Conservation (phyloP, 2,113 vertebrate genomes). For the Chascanopsetta lugubris region DNA sequence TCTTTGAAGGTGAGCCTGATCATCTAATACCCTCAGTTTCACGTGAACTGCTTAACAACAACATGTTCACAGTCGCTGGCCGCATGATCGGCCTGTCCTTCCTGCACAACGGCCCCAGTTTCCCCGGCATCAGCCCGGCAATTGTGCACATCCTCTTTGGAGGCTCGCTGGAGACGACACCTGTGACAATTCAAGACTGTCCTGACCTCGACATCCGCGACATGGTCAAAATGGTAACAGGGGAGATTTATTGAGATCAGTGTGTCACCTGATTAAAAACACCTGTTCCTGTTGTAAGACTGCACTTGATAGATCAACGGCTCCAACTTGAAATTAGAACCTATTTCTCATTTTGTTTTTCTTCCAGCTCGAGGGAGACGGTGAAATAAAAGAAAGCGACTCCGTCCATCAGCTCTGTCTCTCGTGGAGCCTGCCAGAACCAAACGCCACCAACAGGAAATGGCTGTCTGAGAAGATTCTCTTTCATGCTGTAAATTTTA, state of each 20-base stretch:
- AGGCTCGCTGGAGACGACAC: background rate
- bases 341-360: background rate
- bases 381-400: conserved; percentile 33
- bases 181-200: background rate
- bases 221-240: background rate
- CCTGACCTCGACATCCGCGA: conserved; percentile 2
- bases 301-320: too few species aligned
- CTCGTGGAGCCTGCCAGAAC: conserved; percentile 42
- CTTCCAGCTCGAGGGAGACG: conserved; percentile 42
- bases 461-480: conserved; percentile 52
- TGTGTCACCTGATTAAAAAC: background rate
- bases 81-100: conserved; percentile 62
- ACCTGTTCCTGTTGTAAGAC: background rate
- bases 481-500: conserved; percentile 48
- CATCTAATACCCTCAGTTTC: conserved; percentile 60
- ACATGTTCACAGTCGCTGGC: conserved; percentile 52
- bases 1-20: conserved; percentile 63
- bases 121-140: conserved; percentile 8
- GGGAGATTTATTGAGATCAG: background rate
- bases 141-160: background rate
- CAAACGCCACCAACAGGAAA: conserved; percentile 54
- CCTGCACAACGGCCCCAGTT: conserved; percentile 46
- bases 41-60: conserved; percentile 34
- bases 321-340: background rate
- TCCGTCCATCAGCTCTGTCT: conserved; percentile 46